A percentile compares a stretch with the other conserved stretches of the same genome.
Conservation (phyloP, 1,140 invertebrate species). For the Papilio polyxenes region DNA sequence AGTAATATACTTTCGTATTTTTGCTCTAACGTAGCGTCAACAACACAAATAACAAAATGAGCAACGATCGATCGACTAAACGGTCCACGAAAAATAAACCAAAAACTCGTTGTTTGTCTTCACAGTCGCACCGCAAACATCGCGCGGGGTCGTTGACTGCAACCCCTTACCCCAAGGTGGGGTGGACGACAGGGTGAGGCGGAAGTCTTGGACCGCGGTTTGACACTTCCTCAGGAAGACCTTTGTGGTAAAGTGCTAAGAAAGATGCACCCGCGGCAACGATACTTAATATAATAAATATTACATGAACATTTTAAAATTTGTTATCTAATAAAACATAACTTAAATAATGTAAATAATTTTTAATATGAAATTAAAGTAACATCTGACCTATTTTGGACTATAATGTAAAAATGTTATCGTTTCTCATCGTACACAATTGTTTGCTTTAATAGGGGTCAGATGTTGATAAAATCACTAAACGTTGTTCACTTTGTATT, state of each 20-base stretch:
- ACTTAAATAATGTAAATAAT: too few species aligned
- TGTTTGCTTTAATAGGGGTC: background rate
- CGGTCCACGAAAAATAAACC: constrained; percentile 58
- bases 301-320: background rate
- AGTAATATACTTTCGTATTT: constrained; percentile 12
- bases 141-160: constrained; percentile 64
- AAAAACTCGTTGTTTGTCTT: constrained; percentile 66
- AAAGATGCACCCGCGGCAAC: constrained; percentile 54
- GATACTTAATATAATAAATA: background rate
- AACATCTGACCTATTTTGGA: too few species aligned
- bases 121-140: constrained; percentile 72
- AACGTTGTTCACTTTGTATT: background rate
- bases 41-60: constrained; percentile 28
- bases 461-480: too few species aligned
- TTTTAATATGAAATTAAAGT: too few species aligned
- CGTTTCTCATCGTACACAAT: background rate
- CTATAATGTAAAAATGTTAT: too few species aligned
- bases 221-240: constrained; percentile 79
- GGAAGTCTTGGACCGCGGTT: constrained; percentile 73
- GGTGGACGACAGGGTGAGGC: constrained; percentile 48
- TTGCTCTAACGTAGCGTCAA: background rate
- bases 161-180: constrained; percentile 55
- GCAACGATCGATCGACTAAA: constrained; percentile 45
- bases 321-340: too few species aligned
- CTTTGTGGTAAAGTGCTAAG: constrained; percentile 64